Evolutionary conservation across 2,797 vertebrate genomes (phyloP).

Genomic region (Enteromius trimaculatus): DNA sequence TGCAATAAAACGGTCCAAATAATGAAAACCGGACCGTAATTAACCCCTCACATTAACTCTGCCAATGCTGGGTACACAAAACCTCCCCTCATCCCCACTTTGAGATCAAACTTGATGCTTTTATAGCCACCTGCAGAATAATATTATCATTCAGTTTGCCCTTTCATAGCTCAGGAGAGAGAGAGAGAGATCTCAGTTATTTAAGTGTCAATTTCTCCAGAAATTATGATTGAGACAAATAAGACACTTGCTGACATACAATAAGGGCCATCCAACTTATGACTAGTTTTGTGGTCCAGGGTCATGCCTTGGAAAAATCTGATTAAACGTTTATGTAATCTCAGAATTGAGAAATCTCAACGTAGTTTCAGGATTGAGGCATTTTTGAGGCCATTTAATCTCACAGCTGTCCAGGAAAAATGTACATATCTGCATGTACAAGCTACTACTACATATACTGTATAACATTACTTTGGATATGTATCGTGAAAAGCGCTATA

Average conservation of each 20-base stretch:
- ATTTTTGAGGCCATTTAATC: background rate
- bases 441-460: no score
- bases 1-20: constrained; percentile 45
- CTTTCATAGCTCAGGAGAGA: no score
- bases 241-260: background rate
- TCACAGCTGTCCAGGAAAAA: background rate
- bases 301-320: no score
- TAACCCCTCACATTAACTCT: constrained; percentile 6
- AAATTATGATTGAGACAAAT: background rate
- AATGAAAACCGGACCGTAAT: constrained; percentile 22
- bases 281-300: no score
- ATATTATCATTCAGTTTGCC: background rate
- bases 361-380: no score
- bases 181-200: background rate
- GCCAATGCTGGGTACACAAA: constrained; percentile 7
- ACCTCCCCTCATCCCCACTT: background rate
- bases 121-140: background rate
- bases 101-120: constrained; percentile 1
- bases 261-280: background rate
- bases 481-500: no score
- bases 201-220: background rate
- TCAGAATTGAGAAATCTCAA: no score
- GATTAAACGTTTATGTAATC: no score
- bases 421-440: no score
- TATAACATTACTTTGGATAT: no score